These are phyloP conservation scores for Parascotia fuliginaria DNA, from an alignment of 2,888 invertebrate species.

Conservation along the genomic window DNA sequence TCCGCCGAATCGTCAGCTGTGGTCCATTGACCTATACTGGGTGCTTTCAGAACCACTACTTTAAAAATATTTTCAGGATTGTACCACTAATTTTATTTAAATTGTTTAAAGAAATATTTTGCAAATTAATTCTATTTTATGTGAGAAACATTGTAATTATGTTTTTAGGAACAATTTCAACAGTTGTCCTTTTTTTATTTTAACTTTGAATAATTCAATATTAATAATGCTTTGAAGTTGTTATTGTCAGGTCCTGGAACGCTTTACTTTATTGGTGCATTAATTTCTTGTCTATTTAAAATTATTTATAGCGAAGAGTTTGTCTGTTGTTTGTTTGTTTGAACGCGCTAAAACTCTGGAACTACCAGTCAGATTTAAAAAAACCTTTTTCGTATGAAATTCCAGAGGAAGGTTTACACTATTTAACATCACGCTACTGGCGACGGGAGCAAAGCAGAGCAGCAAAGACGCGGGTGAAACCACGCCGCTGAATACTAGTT, in stretches of 20 bases:
- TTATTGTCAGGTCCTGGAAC: slow-evolving; percentile 25
- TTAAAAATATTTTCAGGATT: slow-evolving; percentile 26
- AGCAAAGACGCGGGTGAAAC: too few relatives aligned
- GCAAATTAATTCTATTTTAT: not conserved
- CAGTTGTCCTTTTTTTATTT: slow-evolving; percentile 8
- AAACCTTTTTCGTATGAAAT: too few relatives aligned
- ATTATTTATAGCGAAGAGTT: too few relatives aligned
- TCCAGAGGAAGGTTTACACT: too few relatives aligned
- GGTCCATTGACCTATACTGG: slow-evolving; percentile 59
- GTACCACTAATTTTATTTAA: slow-evolving; percentile 6
- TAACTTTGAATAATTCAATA: slow-evolving; percentile 9
- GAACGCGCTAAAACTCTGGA: too few relatives aligned
- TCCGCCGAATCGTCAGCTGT: slow-evolving; percentile 78
- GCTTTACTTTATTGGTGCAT: slow-evolving; percentile 8
- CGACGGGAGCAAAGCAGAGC: too few relatives aligned
- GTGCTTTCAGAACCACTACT: slow-evolving; percentile 42
- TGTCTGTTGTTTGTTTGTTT: too few relatives aligned
- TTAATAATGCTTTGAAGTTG: slow-evolving; percentile 25
- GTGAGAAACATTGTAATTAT: not conserved
- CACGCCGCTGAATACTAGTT: too few relatives aligned
- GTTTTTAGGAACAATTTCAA: not conserved
- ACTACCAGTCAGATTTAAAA: too few relatives aligned
- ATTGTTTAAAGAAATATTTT: not conserved
- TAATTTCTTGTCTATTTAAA: not conserved
- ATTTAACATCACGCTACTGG: too few relatives aligned